phyloP scores from a whole-genome alignment of 1,140 invertebrate species.

The Drosophila funebris region DNA sequence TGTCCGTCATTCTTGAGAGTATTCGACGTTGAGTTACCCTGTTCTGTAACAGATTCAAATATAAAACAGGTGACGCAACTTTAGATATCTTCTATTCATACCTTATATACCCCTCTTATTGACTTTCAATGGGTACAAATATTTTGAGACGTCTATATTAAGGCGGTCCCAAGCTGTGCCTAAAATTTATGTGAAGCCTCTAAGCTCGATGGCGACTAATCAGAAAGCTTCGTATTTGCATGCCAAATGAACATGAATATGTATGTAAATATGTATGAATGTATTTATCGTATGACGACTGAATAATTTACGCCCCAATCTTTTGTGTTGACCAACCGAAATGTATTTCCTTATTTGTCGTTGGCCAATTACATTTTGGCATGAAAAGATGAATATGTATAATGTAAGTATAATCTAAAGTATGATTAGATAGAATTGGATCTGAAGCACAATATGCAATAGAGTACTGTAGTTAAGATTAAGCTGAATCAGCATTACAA shows the following conservation, averaged over 20 bases:
- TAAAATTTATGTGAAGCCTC: not conserved
- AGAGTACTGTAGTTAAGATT: not conserved
- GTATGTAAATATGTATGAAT: not conserved
- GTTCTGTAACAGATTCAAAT: too few relatives aligned
- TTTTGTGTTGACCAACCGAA: constrained; percentile 11
- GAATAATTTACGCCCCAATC: constrained; percentile 6
- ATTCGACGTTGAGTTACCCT: too few relatives aligned
- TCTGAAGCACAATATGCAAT: not conserved
- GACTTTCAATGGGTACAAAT: not conserved
- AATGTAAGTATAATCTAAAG: too few relatives aligned
- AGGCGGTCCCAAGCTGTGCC: constrained; percentile 8
- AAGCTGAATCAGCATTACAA: not conserved
- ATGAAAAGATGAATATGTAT: too few relatives aligned
- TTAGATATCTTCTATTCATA: too few relatives aligned
- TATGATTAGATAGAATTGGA: not conserved
- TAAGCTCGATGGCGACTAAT: not conserved
- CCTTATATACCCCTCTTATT: not conserved
- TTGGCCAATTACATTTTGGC: constrained; percentile 9
- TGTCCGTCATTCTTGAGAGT: too few relatives aligned
- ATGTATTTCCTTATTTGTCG: constrained; percentile 6
- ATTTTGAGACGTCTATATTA: not conserved
- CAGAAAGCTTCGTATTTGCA: constrained; percentile 10
- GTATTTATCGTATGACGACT: not conserved
- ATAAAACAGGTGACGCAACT: too few relatives aligned
- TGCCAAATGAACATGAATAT: constrained; percentile 13